Conservation (phyloP, 30 jellyfish, hydroid and myxozoan species). For the Aurelia sp. region DNA sequence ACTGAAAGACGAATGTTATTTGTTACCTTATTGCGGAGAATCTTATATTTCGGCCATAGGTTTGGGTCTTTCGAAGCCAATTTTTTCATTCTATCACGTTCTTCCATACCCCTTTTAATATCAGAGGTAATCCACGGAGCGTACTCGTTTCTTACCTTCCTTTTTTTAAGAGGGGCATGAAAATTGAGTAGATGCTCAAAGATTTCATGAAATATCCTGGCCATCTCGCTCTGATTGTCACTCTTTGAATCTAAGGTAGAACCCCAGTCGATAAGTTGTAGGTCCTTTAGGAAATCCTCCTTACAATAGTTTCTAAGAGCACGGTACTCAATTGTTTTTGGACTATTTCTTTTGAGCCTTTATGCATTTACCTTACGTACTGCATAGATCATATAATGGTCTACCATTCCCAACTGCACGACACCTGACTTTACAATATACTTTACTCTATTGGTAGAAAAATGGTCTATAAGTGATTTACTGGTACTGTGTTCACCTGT, state of each 20-base stretch:
- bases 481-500: background rate
- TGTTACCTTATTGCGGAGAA: no score
- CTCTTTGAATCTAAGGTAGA: background rate
- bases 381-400: no score
- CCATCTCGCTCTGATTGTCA: constrained; percentile 16
- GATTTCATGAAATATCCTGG: constrained; percentile 6
- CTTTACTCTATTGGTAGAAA: constrained; percentile 3
- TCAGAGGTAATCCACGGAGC: no score
- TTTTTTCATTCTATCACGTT: no score
- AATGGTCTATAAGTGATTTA: background rate
- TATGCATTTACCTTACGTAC: no score
- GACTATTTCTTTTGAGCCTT: background rate
- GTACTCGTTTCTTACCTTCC: constrained; percentile 13
- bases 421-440: background rate
- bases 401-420: background rate
- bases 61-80: background rate
- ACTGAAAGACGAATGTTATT: no score
- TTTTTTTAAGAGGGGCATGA: constrained; percentile 18
- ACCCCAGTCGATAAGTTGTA: constrained; percentile 7
- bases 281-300: constrained; percentile 4
- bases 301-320: constrained; percentile 4
- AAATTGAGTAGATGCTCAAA: background rate
- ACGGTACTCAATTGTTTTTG: background rate
- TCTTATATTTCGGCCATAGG: no score
- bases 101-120: no score